Percentiles rank a stretch among this genome's conserved stretches.
Conservation (phyloP, 2,113 vertebrate species). For the Struthio camelus region DNA sequence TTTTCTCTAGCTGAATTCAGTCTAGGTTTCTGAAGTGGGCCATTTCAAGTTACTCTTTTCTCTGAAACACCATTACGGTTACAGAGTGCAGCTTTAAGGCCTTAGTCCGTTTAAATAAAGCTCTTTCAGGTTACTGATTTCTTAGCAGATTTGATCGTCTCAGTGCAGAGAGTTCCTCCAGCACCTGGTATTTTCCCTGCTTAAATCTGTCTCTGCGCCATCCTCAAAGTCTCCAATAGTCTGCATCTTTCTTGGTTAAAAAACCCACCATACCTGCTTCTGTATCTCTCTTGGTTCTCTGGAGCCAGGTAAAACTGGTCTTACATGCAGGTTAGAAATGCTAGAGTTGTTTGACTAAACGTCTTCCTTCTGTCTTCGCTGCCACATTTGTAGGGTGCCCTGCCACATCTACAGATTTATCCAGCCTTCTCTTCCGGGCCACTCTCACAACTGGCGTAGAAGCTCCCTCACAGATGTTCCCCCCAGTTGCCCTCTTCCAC, state of each 20-base stretch:
- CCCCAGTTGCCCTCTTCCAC: background rate
- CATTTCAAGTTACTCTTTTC: background rate
- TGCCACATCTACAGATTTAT: background rate
- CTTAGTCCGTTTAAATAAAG: background rate
- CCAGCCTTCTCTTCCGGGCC: background rate
- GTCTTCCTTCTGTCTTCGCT: background rate
- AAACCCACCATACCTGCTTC: background rate
- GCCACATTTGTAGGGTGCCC: background rate
- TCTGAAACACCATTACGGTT: background rate
- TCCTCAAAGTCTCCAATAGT: background rate
- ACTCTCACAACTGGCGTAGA: background rate
- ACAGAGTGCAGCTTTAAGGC: background rate
- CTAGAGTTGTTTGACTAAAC: background rate
- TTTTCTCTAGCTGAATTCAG: background rate
- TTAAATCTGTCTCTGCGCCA: background rate
- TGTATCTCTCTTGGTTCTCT: background rate
- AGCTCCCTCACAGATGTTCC: rapidly evolving
- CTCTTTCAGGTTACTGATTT: background rate
- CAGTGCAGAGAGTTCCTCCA: background rate
- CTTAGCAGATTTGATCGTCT: background rate
- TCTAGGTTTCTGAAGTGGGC: background rate
- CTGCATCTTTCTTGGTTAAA: background rate
- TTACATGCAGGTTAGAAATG: background rate
- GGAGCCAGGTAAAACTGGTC: background rate
- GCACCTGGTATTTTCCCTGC: background rate